phyloP scores from a whole-genome alignment of 2,113 vertebrate species.

The Beaufortia kweichowensis region DNA sequence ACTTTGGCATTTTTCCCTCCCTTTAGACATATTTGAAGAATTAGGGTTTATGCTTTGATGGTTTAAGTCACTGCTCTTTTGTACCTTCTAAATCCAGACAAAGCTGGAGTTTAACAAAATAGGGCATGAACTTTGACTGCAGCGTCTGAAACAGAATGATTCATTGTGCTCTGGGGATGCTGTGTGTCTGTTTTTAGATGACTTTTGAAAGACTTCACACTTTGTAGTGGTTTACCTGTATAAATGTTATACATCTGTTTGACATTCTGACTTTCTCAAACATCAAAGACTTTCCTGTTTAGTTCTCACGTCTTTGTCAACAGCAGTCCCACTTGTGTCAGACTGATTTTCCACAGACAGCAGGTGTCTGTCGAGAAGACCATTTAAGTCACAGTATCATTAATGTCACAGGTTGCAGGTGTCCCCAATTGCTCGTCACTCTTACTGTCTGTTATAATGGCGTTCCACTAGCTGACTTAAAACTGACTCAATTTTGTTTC shows the following conservation, averaged over 20 bases:
- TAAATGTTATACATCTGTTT: conserved; percentile 46
- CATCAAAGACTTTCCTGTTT: conserved; percentile 45
- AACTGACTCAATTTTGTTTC: background rate
- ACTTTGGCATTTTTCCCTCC: conserved; percentile 42
- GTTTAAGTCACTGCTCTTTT: conserved; percentile 15
- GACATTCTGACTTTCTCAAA: conserved; percentile 40
- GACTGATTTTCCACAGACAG: background rate
- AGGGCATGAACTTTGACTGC: conserved; percentile 17
- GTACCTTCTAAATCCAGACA: background rate
- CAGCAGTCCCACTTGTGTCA: conserved; percentile 20
- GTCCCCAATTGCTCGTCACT: background rate
- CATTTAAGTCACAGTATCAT: conserved; percentile 15
- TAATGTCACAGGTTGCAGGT: conserved; percentile 20
- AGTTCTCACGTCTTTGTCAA: background rate
- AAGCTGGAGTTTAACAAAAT: conserved; percentile 36
- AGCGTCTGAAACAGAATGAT: conserved; percentile 29
- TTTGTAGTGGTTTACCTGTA: conserved; percentile 49
- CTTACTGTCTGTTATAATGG: background rate
- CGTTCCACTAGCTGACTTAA: conserved; percentile 3
- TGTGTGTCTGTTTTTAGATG: conserved; percentile 45
- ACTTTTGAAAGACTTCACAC: conserved; percentile 27
- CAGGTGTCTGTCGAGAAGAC: background rate
- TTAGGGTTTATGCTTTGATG: conserved; percentile 31
- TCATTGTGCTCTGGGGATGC: conserved; percentile 19
- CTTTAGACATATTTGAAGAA: conserved; percentile 50